phyloP scores from a whole-genome alignment of 2,888 invertebrate species.

The Scaptomyza polygonia region DNA sequence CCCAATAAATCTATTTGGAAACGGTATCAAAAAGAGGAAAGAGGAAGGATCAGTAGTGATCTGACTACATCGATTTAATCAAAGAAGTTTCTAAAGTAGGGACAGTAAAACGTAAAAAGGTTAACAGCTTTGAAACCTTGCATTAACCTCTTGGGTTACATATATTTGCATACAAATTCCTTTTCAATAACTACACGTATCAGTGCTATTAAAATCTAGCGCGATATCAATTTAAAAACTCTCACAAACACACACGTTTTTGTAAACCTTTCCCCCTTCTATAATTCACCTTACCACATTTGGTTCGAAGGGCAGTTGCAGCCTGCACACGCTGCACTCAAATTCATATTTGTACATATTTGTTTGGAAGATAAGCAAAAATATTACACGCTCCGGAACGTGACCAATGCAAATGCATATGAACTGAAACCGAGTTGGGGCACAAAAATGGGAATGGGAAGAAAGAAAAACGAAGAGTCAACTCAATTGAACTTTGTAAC shows the following conservation, averaged over 20 bases:
- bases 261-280: background rate
- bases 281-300: background rate
- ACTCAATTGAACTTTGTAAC: constrained; percentile 78
- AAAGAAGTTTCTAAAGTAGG: background rate
- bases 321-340: constrained; percentile 48
- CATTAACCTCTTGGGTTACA: background rate
- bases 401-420: constrained; percentile 80
- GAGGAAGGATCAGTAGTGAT: background rate
- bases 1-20: background rate
- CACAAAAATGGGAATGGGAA: constrained; percentile 6
- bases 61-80: no score
- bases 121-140: background rate
- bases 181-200: background rate
- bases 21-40: background rate
- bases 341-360: constrained; percentile 78
- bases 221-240: constrained; percentile 20
- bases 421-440: constrained; percentile 41
- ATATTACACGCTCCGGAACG: constrained; percentile 78
- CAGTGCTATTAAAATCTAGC: background rate
- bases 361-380: constrained; percentile 72
- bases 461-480: constrained; percentile 51
- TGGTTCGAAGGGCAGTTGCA: background rate
- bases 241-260: constrained; percentile 21
- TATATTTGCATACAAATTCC: background rate
- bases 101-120: background rate